These are phyloP conservation scores for Listronotus oregonensis DNA, from an alignment of 1,140 invertebrate genomes.

Conservation along the genomic window DNA sequence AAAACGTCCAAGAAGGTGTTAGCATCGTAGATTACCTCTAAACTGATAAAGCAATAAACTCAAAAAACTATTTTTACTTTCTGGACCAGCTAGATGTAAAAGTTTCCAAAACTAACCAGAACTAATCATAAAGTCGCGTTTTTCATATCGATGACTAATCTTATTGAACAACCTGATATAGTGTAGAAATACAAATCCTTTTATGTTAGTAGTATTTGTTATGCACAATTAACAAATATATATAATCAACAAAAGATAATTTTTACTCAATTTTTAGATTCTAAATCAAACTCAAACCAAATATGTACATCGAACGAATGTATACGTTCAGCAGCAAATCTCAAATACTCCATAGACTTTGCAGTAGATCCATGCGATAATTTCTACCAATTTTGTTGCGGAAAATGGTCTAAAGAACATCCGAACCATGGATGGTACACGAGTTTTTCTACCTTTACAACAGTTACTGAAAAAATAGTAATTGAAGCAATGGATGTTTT, in stretches of 20 bases:
- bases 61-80: too few species aligned
- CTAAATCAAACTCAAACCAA: conserved; percentile 16
- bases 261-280: conserved; percentile 34
- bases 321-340: conserved; percentile 65
- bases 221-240: too few species aligned
- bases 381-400: conserved; percentile 70
- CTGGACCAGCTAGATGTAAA: too few species aligned
- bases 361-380: conserved; percentile 67
- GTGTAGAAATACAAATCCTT: too few species aligned
- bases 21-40: too few species aligned
- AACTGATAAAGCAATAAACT: too few species aligned
- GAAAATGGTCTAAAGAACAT: conserved; percentile 71
- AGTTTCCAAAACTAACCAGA: too few species aligned
- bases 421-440: conserved; percentile 74
- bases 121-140: too few species aligned
- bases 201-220: too few species aligned
- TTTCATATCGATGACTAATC: too few species aligned
- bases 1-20: too few species aligned
- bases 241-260: conserved; percentile 9
- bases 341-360: conserved; percentile 65
- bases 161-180: too few species aligned
- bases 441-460: conserved; percentile 58
- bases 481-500: conserved; percentile 63
- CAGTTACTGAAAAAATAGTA: conserved; percentile 59
- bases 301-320: conserved; percentile 64